These are phyloP conservation scores for Podarcis siculus DNA, from an alignment of 2,797 vertebrate genomes.

Conservation along the genomic window DNA sequence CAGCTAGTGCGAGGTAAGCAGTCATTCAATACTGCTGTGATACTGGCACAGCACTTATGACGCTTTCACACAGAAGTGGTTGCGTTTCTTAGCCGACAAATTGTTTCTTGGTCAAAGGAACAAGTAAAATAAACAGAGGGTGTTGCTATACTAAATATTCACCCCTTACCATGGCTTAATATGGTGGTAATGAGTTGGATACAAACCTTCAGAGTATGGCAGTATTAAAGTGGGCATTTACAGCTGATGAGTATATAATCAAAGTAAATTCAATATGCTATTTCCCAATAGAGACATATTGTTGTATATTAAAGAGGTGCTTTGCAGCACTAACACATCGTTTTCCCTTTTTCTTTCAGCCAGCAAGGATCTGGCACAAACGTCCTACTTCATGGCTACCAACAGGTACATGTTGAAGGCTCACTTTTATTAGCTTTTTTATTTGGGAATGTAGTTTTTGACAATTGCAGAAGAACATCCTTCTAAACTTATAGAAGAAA, in stretches of 20 bases:
- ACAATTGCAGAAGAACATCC: background rate
- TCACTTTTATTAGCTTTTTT: constrained; percentile 34
- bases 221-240: background rate
- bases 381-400: constrained; percentile 88
- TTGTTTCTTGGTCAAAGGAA: background rate
- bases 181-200: background rate
- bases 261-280: background rate
- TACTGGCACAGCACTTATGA: fast-evolving
- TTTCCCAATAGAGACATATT: background rate
- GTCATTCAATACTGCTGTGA: background rate
- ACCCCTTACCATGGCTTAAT: background rate
- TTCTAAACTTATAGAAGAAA: background rate
- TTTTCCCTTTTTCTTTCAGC: constrained; percentile 71
- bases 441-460: constrained; percentile 18
- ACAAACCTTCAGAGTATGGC: background rate
- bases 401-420: constrained; percentile 82
- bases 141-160: background rate
- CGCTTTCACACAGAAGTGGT: background rate
- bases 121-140: background rate
- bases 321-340: background rate
- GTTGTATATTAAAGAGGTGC: background rate
- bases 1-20: constrained; percentile 93
- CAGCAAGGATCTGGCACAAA: constrained; percentile 87
- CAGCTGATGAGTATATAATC: background rate
- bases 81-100: background rate